Evolutionary conservation across 2,113 vertebrate species (phyloP).

Genomic region (Scatophagus argus): DNA sequence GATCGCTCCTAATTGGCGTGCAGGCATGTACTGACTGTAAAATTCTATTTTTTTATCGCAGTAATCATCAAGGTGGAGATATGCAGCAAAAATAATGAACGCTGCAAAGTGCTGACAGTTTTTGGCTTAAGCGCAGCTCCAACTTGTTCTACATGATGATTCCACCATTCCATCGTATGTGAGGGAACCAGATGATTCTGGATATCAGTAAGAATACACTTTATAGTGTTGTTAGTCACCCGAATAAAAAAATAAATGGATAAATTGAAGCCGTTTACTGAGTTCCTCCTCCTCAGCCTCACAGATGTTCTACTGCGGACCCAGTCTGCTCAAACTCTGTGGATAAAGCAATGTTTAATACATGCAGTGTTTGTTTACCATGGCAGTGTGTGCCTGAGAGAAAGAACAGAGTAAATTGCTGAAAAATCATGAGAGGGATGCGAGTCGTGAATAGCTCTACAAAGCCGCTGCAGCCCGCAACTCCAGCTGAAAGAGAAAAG

Average conservation of each 20-base stretch:
- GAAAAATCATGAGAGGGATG: slow-evolving; percentile 59
- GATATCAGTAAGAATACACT: not conserved
- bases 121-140: not conserved
- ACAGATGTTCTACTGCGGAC: slow-evolving; percentile 41
- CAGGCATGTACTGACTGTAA: slow-evolving; percentile 39
- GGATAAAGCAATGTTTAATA: slow-evolving; percentile 50
- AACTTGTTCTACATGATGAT: not conserved
- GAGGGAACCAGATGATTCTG: not conserved
- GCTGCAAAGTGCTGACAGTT: not conserved
- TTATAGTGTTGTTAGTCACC: not conserved
- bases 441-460: slow-evolving; percentile 74
- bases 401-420: slow-evolving; percentile 58
- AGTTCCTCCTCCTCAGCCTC: slow-evolving; percentile 42
- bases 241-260: slow-evolving; percentile 17
- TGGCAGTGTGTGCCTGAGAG: slow-evolving; percentile 53
- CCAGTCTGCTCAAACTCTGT: slow-evolving; percentile 56
- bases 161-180: slow-evolving; percentile 11
- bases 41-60: slow-evolving; percentile 14
- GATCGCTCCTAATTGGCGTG: slow-evolving; percentile 32
- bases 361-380: slow-evolving; percentile 59
- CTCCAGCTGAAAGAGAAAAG: slow-evolving; percentile 80
- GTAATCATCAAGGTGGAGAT: slow-evolving; percentile 5
- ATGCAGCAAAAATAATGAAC: slow-evolving; percentile 6
- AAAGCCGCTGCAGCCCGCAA: slow-evolving; percentile 74
- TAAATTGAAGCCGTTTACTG: slow-evolving; percentile 15